These are phyloP conservation scores for Rallus crepitans DNA, from an alignment of 2,797 vertebrate species.

Conservation along the genomic window DNA sequence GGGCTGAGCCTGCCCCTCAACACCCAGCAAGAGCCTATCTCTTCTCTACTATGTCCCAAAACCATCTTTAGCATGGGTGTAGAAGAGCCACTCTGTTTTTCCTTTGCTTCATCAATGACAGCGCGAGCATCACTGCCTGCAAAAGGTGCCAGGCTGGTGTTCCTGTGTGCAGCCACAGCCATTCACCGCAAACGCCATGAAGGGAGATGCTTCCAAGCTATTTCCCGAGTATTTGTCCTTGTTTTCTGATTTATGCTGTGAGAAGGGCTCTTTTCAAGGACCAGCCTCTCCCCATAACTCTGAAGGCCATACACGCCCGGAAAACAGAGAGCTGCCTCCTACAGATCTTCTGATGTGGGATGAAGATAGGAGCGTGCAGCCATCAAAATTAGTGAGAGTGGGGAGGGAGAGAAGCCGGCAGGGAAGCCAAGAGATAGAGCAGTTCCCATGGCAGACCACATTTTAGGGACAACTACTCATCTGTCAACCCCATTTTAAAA, in stretches of 20 bases:
- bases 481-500: neutral
- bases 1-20: neutral
- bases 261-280: neutral
- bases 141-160: neutral
- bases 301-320: neutral
- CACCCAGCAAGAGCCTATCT: fast-evolving
- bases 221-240: neutral
- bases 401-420: neutral
- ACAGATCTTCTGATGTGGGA: neutral
- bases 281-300: neutral
- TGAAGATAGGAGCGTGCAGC: neutral
- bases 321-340: neutral
- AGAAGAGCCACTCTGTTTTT: neutral
- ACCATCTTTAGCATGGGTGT: fast-evolving
- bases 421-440: neutral
- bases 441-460: fast-evolving
- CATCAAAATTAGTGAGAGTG: fast-evolving
- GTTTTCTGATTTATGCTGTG: neutral
- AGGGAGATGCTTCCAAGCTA: neutral
- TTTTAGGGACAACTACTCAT: fast-evolving
- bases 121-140: neutral
- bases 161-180: fast-evolving
- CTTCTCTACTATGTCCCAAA: neutral
- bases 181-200: neutral
- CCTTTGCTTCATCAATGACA: neutral